Conservation (phyloP, 64 coral and sea anemone genomes). For the Cladopsammia gracilis region DNA sequence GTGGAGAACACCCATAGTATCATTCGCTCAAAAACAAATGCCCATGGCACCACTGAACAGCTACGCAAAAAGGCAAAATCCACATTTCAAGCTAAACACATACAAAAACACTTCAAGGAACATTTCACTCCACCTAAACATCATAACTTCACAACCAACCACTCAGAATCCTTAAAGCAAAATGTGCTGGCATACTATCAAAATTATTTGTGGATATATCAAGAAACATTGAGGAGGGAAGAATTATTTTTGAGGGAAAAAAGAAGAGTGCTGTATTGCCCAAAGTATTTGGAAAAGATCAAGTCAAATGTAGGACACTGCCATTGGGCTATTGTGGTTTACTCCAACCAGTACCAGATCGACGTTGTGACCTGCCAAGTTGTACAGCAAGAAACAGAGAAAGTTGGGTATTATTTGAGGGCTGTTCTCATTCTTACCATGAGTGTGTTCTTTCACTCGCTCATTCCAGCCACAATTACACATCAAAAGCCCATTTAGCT, state of each 20-base stretch:
- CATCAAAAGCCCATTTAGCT: too few relatives aligned
- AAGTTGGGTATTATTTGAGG: not conserved
- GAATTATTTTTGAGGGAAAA: not conserved
- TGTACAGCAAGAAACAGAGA: not conserved
- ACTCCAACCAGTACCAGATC: not conserved
- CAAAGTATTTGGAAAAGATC: not conserved
- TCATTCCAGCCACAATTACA: too few relatives aligned
- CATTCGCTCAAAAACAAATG: constrained; percentile 18
- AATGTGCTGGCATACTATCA: constrained; percentile 10
- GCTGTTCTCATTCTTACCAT: constrained; percentile 58
- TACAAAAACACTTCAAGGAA: not conserved
- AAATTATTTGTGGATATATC: not conserved
- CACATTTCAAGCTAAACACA: not conserved
- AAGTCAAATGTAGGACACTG: too few relatives aligned
- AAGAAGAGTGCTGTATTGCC: not conserved
- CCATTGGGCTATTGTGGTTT: too few relatives aligned
- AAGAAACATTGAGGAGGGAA: not conserved
- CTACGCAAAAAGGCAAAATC: constrained; percentile 11
- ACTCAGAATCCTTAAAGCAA: not conserved
- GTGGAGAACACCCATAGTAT: constrained; percentile 52
- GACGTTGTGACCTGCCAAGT: not conserved
- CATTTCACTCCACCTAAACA: constrained; percentile 7
- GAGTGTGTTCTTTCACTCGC: too few relatives aligned
- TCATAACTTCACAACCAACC: not conserved
- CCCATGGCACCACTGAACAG: constrained; percentile 5